Percentiles rank a stretch among this genome's conserved stretches.
These are phyloP conservation scores for Achlya flavicornis DNA, from an alignment of 2,888 invertebrate genomes.

Conservation along the genomic window DNA sequence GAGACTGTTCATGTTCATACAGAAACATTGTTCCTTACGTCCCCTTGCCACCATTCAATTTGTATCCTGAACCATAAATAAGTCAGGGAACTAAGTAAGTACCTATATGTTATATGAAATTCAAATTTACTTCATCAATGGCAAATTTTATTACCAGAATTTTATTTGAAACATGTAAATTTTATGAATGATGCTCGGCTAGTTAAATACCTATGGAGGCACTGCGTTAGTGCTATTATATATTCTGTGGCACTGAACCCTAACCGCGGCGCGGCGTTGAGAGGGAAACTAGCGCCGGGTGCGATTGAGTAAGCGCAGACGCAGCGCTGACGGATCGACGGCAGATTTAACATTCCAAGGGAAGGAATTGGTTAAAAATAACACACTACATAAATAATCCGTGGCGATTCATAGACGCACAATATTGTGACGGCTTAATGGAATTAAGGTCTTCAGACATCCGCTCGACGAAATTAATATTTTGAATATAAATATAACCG, in stretches of 20 bases:
- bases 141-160: neutral
- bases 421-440: conserved; percentile 1
- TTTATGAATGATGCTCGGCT: conserved; percentile 5
- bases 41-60: neutral
- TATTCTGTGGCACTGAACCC: neutral
- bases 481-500: neutral
- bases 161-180: neutral
- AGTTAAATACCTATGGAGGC: conserved; percentile 7
- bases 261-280: neutral
- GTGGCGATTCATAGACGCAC: conserved; percentile 6
- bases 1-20: neutral
- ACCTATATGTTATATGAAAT: neutral
- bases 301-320: conserved; percentile 23
- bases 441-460: neutral
- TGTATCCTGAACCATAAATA: neutral
- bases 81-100: neutral
- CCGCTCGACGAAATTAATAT: conserved; percentile 4
- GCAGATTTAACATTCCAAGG: conserved; percentile 27
- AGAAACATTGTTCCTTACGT: neutral
- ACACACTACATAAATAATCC: conserved; percentile 10
- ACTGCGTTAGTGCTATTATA: too few relatives aligned
- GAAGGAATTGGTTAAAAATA: conserved; percentile 12
- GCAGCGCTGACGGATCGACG: conserved; percentile 30
- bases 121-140: neutral
- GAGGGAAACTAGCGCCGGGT: neutral